A percentile compares a stretch with the other conserved stretches of the same genome.
These are phyloP conservation scores for Acronicta alni DNA, from an alignment of 2,888 invertebrate species.

Conservation along the genomic window DNA sequence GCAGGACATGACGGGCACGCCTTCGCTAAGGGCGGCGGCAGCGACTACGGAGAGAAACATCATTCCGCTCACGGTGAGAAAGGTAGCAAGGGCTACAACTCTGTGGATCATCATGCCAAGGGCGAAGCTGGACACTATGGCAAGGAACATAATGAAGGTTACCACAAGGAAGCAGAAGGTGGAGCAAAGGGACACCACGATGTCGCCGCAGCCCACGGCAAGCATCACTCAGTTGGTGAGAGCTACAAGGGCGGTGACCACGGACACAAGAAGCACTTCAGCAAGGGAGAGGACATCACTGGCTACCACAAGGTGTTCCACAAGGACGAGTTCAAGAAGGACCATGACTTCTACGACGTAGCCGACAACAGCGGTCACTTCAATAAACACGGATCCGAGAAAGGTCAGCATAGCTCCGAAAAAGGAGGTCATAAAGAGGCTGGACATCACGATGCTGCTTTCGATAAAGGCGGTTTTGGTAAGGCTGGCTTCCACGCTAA, in stretches of 20 bases:
- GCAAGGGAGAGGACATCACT: conserved; percentile 92
- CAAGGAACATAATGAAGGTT: conserved; percentile 86
- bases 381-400: conserved; percentile 90
- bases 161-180: conserved; percentile 86
- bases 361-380: conserved; percentile 91
- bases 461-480: conserved; percentile 85
- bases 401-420: conserved; percentile 87
- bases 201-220: conserved; percentile 87
- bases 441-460: conserved; percentile 86
- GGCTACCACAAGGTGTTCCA: conserved; percentile 93
- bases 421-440: conserved; percentile 90
- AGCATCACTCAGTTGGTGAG: conserved; percentile 86
- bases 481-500: conserved; percentile 89
- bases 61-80: conserved; percentile 88
- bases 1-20: conserved; percentile 60
- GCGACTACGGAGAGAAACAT: conserved; percentile 82
- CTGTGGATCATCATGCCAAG: conserved; percentile 86
- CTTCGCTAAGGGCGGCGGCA: conserved; percentile 82
- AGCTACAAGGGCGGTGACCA: conserved; percentile 89
- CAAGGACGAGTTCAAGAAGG: conserved; percentile 94
- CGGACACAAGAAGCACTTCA: conserved; percentile 89
- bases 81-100: conserved; percentile 88
- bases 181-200: conserved; percentile 88
- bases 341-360: conserved; percentile 93
- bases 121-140: conserved; percentile 89